A percentile compares a stretch with the other conserved stretches of the same genome.
These are phyloP conservation scores for Dendropsophus ebraccatus DNA, from an alignment of 2,113 vertebrate species.

Conservation along the genomic window DNA sequence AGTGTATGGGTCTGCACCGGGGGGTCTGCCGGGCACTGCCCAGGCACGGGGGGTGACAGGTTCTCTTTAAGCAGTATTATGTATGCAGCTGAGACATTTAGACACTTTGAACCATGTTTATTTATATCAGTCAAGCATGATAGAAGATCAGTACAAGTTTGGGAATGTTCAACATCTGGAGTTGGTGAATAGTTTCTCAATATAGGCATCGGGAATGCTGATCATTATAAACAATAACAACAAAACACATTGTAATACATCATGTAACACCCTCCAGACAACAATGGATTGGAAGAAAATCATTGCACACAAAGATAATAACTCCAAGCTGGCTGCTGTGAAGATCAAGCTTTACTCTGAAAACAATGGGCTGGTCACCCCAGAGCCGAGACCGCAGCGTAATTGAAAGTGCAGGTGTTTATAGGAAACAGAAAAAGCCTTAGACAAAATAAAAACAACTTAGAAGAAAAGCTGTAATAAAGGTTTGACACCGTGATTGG, in stretches of 20 bases:
- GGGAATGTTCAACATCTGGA: neutral
- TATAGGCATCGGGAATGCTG: neutral
- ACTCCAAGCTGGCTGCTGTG: neutral
- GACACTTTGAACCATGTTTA: neutral
- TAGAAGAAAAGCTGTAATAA: no score
- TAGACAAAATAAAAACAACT: no score
- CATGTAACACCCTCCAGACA: neutral
- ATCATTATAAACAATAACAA: neutral
- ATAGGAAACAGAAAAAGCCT: no score
- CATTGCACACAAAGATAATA: neutral
- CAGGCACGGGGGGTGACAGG: no score
- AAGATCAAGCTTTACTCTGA: neutral
- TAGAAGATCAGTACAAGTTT: neutral
- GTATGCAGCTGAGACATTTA: neutral
- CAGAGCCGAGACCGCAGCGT: neutral
- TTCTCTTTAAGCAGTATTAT: neutral
- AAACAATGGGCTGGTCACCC: constrained; percentile 11
- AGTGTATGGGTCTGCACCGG: no score
- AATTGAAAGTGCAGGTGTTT: neutral
- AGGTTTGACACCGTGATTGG: no score
- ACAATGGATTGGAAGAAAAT: neutral
- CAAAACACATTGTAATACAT: neutral
- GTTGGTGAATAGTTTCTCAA: neutral
- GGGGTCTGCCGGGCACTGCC: no score
- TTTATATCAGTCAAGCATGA: neutral